These are phyloP conservation scores for Chaenocephalus aceratus DNA, from an alignment of 2,113 vertebrate species.

Conservation along the genomic window DNA sequence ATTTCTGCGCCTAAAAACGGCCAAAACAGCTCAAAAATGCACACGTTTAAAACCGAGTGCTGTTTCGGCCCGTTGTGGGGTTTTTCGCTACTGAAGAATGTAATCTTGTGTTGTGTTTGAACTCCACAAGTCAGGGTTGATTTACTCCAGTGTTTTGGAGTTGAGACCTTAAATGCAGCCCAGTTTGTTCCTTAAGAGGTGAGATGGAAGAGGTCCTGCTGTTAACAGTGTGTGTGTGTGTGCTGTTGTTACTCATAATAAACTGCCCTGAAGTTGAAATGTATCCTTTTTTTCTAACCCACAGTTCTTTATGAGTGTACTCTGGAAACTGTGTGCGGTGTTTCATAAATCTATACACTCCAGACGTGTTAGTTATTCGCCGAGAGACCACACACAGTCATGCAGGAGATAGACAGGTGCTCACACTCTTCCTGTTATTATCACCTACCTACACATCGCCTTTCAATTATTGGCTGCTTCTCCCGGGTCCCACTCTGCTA, in stretches of 20 bases:
- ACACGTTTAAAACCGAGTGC: neutral
- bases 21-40: slow-evolving; percentile 1
- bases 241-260: slow-evolving; percentile 45
- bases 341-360: slow-evolving; percentile 59
- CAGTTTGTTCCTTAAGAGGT: slow-evolving; percentile 16
- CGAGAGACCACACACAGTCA: slow-evolving; percentile 60
- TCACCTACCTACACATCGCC: neutral
- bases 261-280: slow-evolving; percentile 34
- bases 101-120: slow-evolving; percentile 11
- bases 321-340: slow-evolving; percentile 28
- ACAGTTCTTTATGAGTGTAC: slow-evolving; percentile 56
- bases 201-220: slow-evolving; percentile 31
- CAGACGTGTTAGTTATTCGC: slow-evolving; percentile 27
- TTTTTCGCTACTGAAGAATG: neutral
- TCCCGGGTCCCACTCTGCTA: slow-evolving; percentile 31
- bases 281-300: slow-evolving; percentile 19
- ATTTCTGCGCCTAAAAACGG: slow-evolving; percentile 1
- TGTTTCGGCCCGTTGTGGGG: slow-evolving; percentile 1
- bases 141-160: slow-evolving; percentile 26
- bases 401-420: slow-evolving; percentile 31
- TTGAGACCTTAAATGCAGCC: slow-evolving; percentile 13
- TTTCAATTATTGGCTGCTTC: slow-evolving; percentile 23
- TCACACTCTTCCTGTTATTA: slow-evolving; percentile 32
- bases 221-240: slow-evolving; percentile 30
- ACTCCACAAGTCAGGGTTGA: neutral